phyloP scores from a whole-genome alignment of 2,797 vertebrate genomes.

The Remorina albescens region DNA sequence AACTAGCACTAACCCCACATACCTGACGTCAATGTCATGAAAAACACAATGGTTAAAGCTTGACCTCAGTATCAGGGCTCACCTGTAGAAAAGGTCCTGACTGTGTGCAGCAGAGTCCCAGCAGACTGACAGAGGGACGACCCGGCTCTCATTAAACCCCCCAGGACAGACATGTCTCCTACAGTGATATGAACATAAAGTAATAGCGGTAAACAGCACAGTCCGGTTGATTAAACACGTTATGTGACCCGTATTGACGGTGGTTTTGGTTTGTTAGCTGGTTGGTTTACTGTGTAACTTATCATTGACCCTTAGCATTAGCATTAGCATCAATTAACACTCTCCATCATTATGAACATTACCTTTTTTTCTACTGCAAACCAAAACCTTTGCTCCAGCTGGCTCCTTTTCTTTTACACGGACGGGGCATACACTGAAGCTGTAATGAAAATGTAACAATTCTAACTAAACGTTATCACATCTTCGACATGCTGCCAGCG shows the following conservation, averaged over 20 bases:
- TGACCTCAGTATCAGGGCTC: not conserved
- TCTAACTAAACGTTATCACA: constrained; percentile 27
- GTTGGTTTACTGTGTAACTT: too few relatives aligned
- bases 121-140: constrained; percentile 71
- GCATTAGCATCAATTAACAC: constrained; percentile 17
- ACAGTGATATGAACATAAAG: not conserved
- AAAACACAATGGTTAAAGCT: too few relatives aligned
- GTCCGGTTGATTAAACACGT: fast-evolving
- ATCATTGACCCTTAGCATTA: constrained; percentile 63
- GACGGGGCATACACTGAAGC: not conserved
- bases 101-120: constrained; percentile 58
- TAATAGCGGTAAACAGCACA: not conserved
- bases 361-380: constrained; percentile 42
- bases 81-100: constrained; percentile 76
- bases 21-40: too few relatives aligned
- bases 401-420: not conserved
- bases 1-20: too few relatives aligned
- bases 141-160: constrained; percentile 69
- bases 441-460: fast-evolving
- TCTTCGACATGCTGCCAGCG: constrained; percentile 16
- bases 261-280: not conserved
- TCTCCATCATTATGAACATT: not conserved
- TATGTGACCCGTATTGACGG: fast-evolving
- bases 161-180: constrained; percentile 75
- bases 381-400: not conserved